A percentile compares a stretch with the other conserved stretches of the same genome.
Evolutionary conservation across 2,113 vertebrate species (phyloP).

Genomic region (Sterna hirundo): DNA sequence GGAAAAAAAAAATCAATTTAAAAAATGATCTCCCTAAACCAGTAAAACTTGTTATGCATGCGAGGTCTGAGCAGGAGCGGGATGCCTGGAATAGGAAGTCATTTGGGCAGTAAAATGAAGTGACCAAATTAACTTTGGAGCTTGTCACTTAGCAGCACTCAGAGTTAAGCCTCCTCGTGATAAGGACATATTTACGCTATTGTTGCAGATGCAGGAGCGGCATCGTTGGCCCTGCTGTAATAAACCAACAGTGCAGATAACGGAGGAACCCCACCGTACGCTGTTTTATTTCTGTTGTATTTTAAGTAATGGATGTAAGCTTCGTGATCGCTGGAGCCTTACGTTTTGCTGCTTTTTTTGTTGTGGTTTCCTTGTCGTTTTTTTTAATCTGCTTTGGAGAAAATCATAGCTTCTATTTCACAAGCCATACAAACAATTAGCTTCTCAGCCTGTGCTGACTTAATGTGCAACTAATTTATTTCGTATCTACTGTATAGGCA

Average conservation of each 20-base stretch:
- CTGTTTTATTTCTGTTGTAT: background rate
- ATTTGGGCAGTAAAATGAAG: background rate
- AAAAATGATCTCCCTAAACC: background rate
- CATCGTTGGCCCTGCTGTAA: background rate
- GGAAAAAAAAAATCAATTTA: background rate
- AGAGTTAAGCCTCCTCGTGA: fast-evolving
- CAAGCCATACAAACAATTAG: background rate
- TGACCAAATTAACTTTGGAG: background rate
- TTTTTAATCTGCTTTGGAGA: background rate
- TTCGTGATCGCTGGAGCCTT: background rate
- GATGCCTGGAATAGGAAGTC: fast-evolving
- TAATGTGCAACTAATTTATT: background rate
- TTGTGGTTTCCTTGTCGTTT: no score
- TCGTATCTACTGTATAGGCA: background rate
- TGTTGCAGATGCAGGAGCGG: fast-evolving
- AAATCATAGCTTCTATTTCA: background rate
- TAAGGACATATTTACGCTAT: fast-evolving
- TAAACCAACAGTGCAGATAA: fast-evolving
- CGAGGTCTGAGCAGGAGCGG: background rate
- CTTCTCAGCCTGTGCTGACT: background rate
- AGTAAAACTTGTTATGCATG: background rate
- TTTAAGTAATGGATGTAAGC: background rate
- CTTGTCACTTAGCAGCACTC: background rate
- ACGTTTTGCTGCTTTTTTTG: background rate
- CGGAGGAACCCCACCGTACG: fast-evolving